These are phyloP conservation scores for Sebastes goodei DNA, from an alignment of 2,797 vertebrate genomes.

Conservation along the genomic window DNA sequence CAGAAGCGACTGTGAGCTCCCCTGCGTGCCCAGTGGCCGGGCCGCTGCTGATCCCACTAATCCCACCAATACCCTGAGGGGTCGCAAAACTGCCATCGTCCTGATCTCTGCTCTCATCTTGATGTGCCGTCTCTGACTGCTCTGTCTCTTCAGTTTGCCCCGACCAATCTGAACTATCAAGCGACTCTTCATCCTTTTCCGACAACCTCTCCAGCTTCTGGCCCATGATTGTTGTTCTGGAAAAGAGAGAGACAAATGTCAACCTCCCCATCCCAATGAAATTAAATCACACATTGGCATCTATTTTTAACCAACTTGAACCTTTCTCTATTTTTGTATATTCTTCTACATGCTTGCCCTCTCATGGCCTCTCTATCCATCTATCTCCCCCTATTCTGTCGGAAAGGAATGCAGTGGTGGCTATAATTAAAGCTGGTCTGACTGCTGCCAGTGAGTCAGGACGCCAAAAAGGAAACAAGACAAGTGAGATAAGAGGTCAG, in stretches of 20 bases:
- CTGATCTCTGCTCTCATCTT: conserved; percentile 31
- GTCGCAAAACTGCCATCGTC: conserved; percentile 17
- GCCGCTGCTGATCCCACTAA: conserved; percentile 38
- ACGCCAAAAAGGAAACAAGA: conserved; percentile 78
- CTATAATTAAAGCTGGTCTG: conserved; percentile 82
- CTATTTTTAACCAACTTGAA: conserved; percentile 26
- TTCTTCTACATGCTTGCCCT: conserved; percentile 32
- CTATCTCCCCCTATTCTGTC: conserved; percentile 72
- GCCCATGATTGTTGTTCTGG: conserved; percentile 70
- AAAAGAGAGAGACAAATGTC: conserved; percentile 56
- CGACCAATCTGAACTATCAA: conserved; percentile 34
- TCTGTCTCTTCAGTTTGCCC: conserved; percentile 48
- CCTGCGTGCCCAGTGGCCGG: conserved; percentile 19
- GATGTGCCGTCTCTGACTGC: conserved; percentile 12
- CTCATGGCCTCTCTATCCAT: conserved; percentile 47
- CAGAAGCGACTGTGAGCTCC: conserved; percentile 45
- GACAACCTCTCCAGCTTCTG: conserved; percentile 79
- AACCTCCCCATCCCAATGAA: conserved; percentile 22
- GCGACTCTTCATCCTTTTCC: conserved; percentile 60
- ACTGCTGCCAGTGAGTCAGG: conserved; percentile 79
- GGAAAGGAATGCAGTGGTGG: conserved; percentile 74
- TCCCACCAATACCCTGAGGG: conserved; percentile 22
- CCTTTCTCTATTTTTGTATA: conserved; percentile 52
- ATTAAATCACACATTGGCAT: conserved; percentile 20
- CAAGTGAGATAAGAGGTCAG: conserved; percentile 80